These are phyloP conservation scores for Philaethria dido DNA, from an alignment of 2,888 invertebrate species.

Conservation along the genomic window DNA sequence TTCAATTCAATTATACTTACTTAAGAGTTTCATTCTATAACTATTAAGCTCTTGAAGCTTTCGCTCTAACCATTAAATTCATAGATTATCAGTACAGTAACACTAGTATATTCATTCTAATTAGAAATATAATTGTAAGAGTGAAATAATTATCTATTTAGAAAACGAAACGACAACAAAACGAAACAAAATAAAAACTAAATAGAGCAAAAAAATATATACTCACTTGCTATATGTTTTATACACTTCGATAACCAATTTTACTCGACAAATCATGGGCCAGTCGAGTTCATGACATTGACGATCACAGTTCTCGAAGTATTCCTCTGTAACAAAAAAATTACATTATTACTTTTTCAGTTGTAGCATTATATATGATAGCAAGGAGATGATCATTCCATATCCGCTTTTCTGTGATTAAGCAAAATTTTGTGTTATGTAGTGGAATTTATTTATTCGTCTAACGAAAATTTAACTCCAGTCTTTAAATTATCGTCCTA, in stretches of 20 bases:
- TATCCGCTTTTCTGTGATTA: no score
- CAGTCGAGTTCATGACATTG: slow-evolving; percentile 90
- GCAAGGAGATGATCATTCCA: no score
- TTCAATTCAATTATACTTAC: background rate
- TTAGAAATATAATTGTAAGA: no score
- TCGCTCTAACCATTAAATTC: background rate
- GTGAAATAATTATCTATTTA: no score
- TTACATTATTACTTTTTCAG: background rate
- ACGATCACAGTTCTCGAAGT: slow-evolving; percentile 89
- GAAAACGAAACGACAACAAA: no score
- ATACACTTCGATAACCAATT: slow-evolving; percentile 89
- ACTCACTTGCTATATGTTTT: slow-evolving; percentile 88
- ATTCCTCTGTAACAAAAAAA: slow-evolving; percentile 85
- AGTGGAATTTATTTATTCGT: no score
- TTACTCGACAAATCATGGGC: slow-evolving; percentile 91
- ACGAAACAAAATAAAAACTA: no score
- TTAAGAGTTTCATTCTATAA: background rate
- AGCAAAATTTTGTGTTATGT: no score
- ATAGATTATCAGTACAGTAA: background rate
- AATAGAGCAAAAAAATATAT: no score
- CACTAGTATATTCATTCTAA: background rate
- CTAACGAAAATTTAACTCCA: no score
- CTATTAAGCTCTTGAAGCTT: background rate
- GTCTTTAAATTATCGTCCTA: no score
- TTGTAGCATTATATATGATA: no score